Evolutionary conservation across 2,113 vertebrate species (phyloP).

Genomic region (Ammodytes marinus): DNA sequence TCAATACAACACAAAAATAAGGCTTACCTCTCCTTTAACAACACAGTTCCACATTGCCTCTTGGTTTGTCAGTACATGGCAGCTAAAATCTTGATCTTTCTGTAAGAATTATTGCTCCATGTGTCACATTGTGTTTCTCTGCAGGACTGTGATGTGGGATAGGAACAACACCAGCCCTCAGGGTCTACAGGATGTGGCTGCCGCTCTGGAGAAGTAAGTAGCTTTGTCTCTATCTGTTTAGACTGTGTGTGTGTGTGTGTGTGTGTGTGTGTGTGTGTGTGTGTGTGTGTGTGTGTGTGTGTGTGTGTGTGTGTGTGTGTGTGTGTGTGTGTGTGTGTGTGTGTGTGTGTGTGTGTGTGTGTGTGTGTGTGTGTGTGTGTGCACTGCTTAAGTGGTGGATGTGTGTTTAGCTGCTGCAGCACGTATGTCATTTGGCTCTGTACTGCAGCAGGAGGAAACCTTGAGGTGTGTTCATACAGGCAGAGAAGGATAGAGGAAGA

Average conservation of each 20-base stretch:
- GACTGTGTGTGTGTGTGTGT: background rate
- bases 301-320: too few relatives aligned
- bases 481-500: conserved; percentile 25
- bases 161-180: conserved; percentile 96
- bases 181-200: conserved; percentile 97
- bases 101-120: background rate
- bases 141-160: conserved; percentile 98
- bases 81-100: background rate
- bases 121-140: conserved; percentile 10
- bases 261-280: background rate
- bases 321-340: background rate
- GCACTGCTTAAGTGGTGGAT: background rate
- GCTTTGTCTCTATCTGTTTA: background rate
- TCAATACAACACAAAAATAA: background rate
- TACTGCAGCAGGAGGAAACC: conserved; percentile 40
- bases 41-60: background rate
- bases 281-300: background rate
- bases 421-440: background rate
- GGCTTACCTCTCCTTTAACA: too few relatives aligned
- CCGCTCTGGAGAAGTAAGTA: conserved; percentile 96
- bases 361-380: too few relatives aligned
- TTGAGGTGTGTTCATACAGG: conserved; percentile 43
- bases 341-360: background rate
- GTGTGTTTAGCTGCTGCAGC: conserved; percentile 7
- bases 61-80: background rate